Evolutionary conservation across 2,797 vertebrate genomes (phyloP).

Genomic region (Pygocentrus nattereri): DNA sequence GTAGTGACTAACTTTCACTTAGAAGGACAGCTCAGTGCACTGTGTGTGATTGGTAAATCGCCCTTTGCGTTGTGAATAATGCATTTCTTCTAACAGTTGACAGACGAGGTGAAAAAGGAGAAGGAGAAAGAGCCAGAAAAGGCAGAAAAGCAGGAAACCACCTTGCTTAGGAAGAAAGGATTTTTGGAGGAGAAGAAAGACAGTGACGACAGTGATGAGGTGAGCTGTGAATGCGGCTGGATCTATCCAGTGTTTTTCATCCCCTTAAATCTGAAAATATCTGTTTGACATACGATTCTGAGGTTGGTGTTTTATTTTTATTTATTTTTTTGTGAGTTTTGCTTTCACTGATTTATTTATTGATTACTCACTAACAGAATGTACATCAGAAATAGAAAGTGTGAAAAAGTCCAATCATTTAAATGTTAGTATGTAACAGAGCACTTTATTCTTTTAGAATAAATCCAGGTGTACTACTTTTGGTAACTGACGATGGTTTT

Average conservation of each 20-base stretch:
- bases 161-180: slow-evolving; percentile 86
- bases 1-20: too few relatives aligned
- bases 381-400: too few relatives aligned
- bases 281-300: too few relatives aligned
- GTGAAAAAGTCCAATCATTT: neutral
- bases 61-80: neutral
- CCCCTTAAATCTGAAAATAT: too few relatives aligned
- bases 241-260: neutral
- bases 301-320: too few relatives aligned
- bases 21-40: neutral
- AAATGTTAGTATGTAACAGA: neutral
- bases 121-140: slow-evolving; percentile 94
- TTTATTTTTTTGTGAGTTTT: too few relatives aligned
- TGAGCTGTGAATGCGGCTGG: slow-evolving; percentile 43
- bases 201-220: slow-evolving; percentile 90
- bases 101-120: slow-evolving; percentile 92
- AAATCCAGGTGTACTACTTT: neutral
- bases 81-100: slow-evolving; percentile 76
- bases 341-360: too few relatives aligned
- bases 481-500: neutral
- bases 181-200: slow-evolving; percentile 89
- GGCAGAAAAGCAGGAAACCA: slow-evolving; percentile 80
- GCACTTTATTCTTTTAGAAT: neutral
- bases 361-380: too few relatives aligned
- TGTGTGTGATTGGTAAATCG: neutral